A percentile compares a stretch with the other conserved stretches of the same genome.
phyloP scores from a whole-genome alignment of 2,797 vertebrate genomes.

The Pangasius mekongensis region DNA sequence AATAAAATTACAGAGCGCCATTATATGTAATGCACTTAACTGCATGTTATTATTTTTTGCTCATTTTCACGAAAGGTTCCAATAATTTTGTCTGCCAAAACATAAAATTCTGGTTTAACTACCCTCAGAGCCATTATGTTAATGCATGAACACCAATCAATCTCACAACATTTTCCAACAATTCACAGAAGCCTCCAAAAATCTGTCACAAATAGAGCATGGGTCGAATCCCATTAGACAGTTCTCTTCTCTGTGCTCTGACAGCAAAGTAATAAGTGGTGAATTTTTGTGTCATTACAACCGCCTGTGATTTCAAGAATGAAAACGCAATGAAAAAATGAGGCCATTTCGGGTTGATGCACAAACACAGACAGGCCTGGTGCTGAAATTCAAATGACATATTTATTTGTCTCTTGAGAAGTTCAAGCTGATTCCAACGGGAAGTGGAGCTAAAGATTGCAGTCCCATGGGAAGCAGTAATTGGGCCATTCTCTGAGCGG shows the following conservation, averaged over 20 bases:
- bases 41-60: not conserved
- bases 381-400: constrained; percentile 31
- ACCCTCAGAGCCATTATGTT: not conserved
- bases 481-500: constrained; percentile 44
- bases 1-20: not conserved
- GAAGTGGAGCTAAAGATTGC: constrained; percentile 30
- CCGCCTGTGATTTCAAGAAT: constrained; percentile 43
- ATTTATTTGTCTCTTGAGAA: constrained; percentile 30
- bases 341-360: constrained; percentile 48
- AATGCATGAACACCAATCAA: not conserved
- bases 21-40: not conserved
- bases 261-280: constrained; percentile 58
- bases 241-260: not conserved
- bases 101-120: not conserved
- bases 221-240: constrained; percentile 17
- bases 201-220: not conserved
- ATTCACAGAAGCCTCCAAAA: constrained; percentile 24
- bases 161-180: not conserved
- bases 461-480: constrained; percentile 47
- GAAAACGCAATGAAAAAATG: constrained; percentile 23
- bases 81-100: not conserved
- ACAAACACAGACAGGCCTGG: constrained; percentile 21
- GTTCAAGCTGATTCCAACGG: constrained; percentile 14
- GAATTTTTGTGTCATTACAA: constrained; percentile 53
- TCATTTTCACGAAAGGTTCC: not conserved